Conservation (phyloP, 2,888 invertebrate species). For the Agrilus biguttatus region DNA sequence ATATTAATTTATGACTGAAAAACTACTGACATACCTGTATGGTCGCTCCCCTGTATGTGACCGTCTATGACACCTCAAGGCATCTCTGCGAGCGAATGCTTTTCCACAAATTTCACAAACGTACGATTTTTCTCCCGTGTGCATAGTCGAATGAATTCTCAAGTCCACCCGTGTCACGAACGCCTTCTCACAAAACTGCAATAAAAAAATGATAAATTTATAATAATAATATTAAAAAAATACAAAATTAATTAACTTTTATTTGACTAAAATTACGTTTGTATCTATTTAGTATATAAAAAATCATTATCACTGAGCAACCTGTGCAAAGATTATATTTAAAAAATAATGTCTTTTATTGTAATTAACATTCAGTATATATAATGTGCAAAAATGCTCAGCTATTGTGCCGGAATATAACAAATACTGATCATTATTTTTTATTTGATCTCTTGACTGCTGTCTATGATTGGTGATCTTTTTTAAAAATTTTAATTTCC, state of each 20-base stretch:
- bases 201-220: not conserved
- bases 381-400: too few species aligned
- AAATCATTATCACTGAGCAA: too few species aligned
- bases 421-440: too few species aligned
- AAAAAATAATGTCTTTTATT: too few species aligned
- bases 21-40: constrained; percentile 25
- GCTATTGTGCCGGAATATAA: too few species aligned
- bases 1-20: not conserved
- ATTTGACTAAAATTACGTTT: too few species aligned
- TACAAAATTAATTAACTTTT: too few species aligned
- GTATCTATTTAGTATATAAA: too few species aligned
- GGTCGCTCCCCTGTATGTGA: constrained; percentile 44
- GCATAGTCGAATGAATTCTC: constrained; percentile 44
- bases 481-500: not conserved
- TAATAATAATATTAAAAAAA: not conserved
- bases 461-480: too few species aligned
- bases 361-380: too few species aligned
- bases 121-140: constrained; percentile 46
- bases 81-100: constrained; percentile 44
- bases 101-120: constrained; percentile 47
- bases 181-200: constrained; percentile 39
- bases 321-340: too few species aligned
- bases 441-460: too few species aligned
- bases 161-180: constrained; percentile 44
- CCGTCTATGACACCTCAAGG: constrained; percentile 39